Conservation (phyloP, 2,797 vertebrate genomes). For the Tinamus major region DNA sequence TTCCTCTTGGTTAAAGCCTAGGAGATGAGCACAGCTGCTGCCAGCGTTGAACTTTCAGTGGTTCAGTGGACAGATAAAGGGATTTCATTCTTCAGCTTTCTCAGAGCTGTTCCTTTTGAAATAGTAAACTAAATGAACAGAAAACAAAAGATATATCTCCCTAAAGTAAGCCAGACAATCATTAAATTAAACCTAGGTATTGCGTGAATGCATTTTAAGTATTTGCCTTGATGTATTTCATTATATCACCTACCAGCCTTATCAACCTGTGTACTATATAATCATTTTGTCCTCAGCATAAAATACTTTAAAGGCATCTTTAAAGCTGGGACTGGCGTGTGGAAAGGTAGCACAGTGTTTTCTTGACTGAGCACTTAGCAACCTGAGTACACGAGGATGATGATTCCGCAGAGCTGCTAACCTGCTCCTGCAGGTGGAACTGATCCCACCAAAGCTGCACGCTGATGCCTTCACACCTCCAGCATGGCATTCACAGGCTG, state of each 20-base stretch:
- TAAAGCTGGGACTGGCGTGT: background rate
- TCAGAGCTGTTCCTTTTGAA: conserved; percentile 6
- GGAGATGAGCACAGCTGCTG: conserved; percentile 1
- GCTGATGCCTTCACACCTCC: too few species aligned
- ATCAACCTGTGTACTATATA: background rate
- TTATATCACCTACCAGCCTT: background rate
- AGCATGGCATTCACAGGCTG: too few species aligned
- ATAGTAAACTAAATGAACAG: background rate
- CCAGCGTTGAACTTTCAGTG: background rate
- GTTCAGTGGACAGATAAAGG: conserved; percentile 39
- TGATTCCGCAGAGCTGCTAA: background rate
- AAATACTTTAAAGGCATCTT: background rate
- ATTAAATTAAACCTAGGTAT: conserved; percentile 32
- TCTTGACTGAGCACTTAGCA: too few species aligned
- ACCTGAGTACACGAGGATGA: background rate
- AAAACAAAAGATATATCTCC: background rate
- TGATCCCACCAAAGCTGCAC: too few species aligned
- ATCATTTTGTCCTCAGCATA: rapidly evolving
- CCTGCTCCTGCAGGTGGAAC: background rate
- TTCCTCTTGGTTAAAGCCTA: conserved; percentile 24
- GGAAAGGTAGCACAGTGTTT: too few species aligned
- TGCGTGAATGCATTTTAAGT: conserved; percentile 9
- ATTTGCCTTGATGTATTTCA: background rate
- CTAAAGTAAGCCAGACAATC: background rate
- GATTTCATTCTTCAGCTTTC: conserved; percentile 31